These are phyloP conservation scores for Yponomeuta evonymella DNA, from an alignment of 2,888 invertebrate genomes.

Conservation along the genomic window DNA sequence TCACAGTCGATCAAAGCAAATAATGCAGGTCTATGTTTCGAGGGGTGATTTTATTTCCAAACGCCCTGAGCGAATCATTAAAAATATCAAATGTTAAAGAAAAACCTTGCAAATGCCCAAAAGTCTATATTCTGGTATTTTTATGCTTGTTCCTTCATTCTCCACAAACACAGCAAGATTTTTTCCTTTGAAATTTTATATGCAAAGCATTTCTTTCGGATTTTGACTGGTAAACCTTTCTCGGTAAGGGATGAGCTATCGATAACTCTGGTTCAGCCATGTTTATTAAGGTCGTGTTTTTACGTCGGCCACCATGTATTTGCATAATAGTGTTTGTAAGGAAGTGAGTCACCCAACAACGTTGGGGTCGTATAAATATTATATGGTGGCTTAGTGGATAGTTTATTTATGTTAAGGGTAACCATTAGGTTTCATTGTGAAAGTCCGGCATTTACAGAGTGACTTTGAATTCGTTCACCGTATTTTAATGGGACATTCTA, in stretches of 20 bases:
- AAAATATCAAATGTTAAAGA: too few species aligned
- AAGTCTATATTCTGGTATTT: too few species aligned
- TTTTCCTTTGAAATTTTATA: background rate
- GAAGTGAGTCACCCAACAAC: background rate
- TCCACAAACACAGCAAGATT: background rate
- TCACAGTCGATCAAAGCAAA: too few species aligned
- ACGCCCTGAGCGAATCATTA: too few species aligned
- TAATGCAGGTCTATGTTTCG: too few species aligned
- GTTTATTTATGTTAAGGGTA: too few species aligned
- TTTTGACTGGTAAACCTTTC: background rate
- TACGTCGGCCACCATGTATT: background rate
- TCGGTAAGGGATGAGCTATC: background rate
- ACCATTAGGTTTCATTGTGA: too few species aligned
- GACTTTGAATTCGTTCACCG: too few species aligned
- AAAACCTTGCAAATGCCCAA: too few species aligned
- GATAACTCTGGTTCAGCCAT: background rate
- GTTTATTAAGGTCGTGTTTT: background rate
- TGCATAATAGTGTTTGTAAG: background rate
- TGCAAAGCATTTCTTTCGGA: background rate
- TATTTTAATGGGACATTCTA: too few species aligned
- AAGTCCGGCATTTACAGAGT: too few species aligned
- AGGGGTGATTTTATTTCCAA: too few species aligned
- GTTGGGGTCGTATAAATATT: background rate
- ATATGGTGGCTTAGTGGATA: background rate
- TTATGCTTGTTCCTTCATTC: background rate